These are phyloP conservation scores for Spheniscus mendiculus DNA, from an alignment of 2,113 vertebrate species.

Conservation along the genomic window DNA sequence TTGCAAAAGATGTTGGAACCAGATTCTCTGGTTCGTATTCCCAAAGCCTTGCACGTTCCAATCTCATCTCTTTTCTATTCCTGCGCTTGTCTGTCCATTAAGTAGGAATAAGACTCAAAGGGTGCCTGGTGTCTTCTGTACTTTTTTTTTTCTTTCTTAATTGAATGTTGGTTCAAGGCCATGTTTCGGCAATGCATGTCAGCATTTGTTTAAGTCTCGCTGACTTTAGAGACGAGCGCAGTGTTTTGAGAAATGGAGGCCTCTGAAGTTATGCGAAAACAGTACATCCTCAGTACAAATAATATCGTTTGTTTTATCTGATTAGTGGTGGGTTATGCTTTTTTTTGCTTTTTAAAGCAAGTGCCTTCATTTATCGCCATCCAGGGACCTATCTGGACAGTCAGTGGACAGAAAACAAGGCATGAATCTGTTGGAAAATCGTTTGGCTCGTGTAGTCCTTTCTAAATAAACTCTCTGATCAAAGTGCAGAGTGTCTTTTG, in stretches of 20 bases:
- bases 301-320: constrained; percentile 9
- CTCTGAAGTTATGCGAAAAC: neutral
- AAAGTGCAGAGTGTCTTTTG: constrained; percentile 11
- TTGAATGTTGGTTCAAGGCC: constrained; percentile 26
- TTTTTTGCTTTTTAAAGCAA: neutral
- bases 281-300: neutral
- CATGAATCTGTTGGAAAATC: constrained; percentile 48
- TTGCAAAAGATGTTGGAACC: neutral
- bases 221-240: neutral
- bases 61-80: neutral
- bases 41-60: accelerated
- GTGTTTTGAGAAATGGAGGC: neutral
- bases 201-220: neutral
- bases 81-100: neutral
- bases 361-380: constrained; percentile 22
- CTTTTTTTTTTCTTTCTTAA: neutral
- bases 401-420: constrained; percentile 55
- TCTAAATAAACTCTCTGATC: constrained; percentile 58
- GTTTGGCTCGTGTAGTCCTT: constrained; percentile 9
- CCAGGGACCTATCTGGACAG: constrained; percentile 21
- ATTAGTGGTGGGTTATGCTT: constrained; percentile 14
- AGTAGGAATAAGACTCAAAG: constrained; percentile 5
- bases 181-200: constrained; percentile 31
- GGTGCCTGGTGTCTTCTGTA: neutral
- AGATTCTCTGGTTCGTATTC: neutral